A percentile compares a stretch with the other conserved stretches of the same genome.
phyloP scores from a whole-genome alignment of 2,888 invertebrate genomes.

The Pterostichus niger region DNA sequence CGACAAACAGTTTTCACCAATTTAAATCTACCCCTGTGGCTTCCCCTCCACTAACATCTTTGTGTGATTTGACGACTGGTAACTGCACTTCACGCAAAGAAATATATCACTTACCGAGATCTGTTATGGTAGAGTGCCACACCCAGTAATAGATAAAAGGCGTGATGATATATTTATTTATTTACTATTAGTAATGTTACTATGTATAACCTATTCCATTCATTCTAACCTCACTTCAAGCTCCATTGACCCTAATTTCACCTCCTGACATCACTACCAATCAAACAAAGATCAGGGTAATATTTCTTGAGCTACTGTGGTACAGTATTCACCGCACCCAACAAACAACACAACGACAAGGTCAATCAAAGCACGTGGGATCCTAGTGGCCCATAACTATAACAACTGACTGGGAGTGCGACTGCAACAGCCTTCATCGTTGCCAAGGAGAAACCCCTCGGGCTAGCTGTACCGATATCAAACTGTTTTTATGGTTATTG shows the following conservation, averaged over 20 bases:
- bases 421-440: constrained; percentile 31
- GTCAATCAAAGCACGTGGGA: constrained; percentile 46
- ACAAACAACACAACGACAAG: neutral
- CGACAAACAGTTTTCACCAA: too few species aligned
- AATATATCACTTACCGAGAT: too few species aligned
- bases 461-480: neutral
- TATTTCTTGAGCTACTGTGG: neutral
- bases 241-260: neutral
- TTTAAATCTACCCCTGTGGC: too few species aligned
- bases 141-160: too few species aligned
- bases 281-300: neutral
- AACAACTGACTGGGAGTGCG: constrained; percentile 12
- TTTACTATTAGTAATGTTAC: too few species aligned
- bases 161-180: too few species aligned
- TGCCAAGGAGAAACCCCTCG: constrained; percentile 44
- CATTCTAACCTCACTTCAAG: neutral
- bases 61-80: too few species aligned
- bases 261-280: constrained; percentile 2
- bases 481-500: constrained; percentile 22
- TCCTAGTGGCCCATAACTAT: constrained; percentile 32
- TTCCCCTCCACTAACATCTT: too few species aligned
- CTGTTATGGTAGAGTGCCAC: too few species aligned
- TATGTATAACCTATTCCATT: neutral
- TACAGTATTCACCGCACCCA: neutral
- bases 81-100: too few species aligned